phyloP scores from a whole-genome alignment of 2,888 invertebrate genomes.

The Beris chalybata region DNA sequence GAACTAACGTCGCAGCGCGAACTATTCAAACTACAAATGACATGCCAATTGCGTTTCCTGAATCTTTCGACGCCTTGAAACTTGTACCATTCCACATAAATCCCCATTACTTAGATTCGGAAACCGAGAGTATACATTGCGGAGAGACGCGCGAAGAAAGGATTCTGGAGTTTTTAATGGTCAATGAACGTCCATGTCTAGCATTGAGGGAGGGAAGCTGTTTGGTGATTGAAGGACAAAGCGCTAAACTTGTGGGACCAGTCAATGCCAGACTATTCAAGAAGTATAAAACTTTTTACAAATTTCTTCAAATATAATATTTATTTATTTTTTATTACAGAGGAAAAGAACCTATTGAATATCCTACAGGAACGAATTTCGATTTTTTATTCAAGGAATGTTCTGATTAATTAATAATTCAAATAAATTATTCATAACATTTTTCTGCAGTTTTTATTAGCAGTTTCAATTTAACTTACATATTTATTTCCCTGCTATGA shows the following conservation, averaged over 20 bases:
- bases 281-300: constrained; percentile 57
- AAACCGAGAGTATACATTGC: constrained; percentile 64
- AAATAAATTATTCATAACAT: no score
- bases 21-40: constrained; percentile 85
- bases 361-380: constrained; percentile 62
- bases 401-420: constrained; percentile 38
- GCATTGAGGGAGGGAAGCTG: constrained; percentile 74
- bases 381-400: constrained; percentile 59
- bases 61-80: constrained; percentile 67
- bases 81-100: constrained; percentile 84
- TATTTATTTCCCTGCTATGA: no score
- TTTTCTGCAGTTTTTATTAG: no score
- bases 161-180: constrained; percentile 65
- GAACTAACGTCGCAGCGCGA: constrained; percentile 79
- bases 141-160: constrained; percentile 79
- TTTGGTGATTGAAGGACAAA: constrained; percentile 63
- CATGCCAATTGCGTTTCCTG: constrained; percentile 83
- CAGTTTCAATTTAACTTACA: no score
- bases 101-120: constrained; percentile 76
- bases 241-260: constrained; percentile 64
- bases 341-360: constrained; percentile 59
- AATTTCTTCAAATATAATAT: constrained; percentile 2
- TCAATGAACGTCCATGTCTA: constrained; percentile 63
- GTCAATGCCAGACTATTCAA: constrained; percentile 66
- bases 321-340: constrained; percentile 58